Base-by-base conservation (phyloP, 2,888 invertebrate species). In the Orchesella flavescens region DNA sequence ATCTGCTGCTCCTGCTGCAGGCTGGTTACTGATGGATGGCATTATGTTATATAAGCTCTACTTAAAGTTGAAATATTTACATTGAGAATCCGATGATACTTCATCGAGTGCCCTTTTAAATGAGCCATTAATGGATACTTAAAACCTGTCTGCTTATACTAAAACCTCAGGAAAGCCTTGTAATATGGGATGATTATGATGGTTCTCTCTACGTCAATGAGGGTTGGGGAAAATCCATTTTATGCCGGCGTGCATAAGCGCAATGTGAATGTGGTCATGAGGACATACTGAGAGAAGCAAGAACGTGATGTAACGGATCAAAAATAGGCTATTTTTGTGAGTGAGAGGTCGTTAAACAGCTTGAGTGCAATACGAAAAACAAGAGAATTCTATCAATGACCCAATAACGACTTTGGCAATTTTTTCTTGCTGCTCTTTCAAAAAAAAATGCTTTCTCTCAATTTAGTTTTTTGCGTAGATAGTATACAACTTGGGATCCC, bases 331-430 rank as follows among this genome's bases (percentile, higher is more conserved):
- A 63, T 66, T 68, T 57, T 68, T 57, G 68, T 53, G 44, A 68
- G 43, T 69, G 69, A 69, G 69, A 77, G 61, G 68, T 69, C 61
- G 69, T 69, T 61, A 69, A 77, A 69, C 77, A 77, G 69, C 77
- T 68, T 77, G 77, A 69, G 61, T 19, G 77, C 68, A 49, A 69
- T 23, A 57, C 34, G 69, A 57, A 77, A 61, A 77, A 77, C 68
- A 77, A 68, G 68, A 68, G 53, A 69, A 68, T 77, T 61, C 46
- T 77, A 69, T 77, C 77, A 77, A 49, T 63, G 53, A 17, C 53
- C 63, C 75, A 65, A 75, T 75, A 75, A 65, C 63, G 5, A 34
- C 63, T 5, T 65, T 1, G 55, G 49, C 65, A 13, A 75, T 53
- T 65, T 34, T 55, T 53, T 49, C 63, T 75, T 23, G 46, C 75